Evolutionary conservation across 2,797 vertebrate genomes (phyloP).

Genomic region (Ammospiza maritima): DNA sequence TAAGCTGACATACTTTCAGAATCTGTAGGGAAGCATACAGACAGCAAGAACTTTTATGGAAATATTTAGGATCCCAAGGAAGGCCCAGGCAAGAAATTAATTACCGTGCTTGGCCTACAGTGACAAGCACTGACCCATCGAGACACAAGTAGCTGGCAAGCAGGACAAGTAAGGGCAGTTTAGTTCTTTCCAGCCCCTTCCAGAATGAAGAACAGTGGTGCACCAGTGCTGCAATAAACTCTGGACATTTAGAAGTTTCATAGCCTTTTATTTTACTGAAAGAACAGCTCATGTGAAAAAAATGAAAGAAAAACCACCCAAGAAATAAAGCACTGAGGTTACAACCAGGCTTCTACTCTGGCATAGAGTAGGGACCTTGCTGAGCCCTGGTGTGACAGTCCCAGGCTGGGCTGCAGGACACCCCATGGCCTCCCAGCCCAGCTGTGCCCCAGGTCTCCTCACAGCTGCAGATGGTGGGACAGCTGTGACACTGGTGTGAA

Average conservation of each 20-base stretch:
- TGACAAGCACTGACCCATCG: not conserved
- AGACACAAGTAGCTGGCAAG: not conserved
- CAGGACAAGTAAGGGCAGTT: not conserved
- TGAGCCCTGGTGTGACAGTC: not conserved
- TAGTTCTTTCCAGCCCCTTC: not conserved
- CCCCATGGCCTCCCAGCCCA: not conserved
- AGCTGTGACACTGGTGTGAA: not conserved
- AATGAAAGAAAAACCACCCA: accelerated
- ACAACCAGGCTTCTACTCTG: not conserved
- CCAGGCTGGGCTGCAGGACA: not conserved
- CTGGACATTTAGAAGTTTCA: not conserved
- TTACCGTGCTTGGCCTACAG: not conserved
- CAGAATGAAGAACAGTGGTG: not conserved
- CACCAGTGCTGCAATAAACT: not conserved
- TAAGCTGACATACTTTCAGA: not conserved
- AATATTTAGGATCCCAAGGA: not conserved
- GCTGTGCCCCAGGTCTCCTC: not conserved
- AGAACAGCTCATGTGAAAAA: accelerated
- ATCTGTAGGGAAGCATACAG: not conserved
- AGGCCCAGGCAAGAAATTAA: not conserved
- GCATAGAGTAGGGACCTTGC: accelerated
- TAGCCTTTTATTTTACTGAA: not conserved
- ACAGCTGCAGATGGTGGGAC: not conserved
- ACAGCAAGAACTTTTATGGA: not conserved
- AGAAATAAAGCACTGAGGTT: not conserved